phyloP scores from a whole-genome alignment of 2,113 vertebrate species.

The Cottus gobio region DNA sequence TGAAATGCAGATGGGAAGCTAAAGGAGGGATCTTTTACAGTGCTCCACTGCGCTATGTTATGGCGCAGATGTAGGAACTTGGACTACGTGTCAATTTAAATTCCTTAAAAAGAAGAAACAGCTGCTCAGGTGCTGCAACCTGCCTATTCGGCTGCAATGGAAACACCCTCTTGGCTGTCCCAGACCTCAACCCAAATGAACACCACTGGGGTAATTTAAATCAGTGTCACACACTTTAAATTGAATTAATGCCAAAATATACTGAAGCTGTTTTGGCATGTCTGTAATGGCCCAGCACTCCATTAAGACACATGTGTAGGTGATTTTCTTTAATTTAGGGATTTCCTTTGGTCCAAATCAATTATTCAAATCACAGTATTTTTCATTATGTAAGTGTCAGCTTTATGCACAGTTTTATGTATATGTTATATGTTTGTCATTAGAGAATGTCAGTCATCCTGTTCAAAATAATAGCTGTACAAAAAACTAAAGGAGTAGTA shows the following conservation, averaged over 20 bases:
- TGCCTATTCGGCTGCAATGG: conserved; percentile 39
- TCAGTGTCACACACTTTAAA: conserved; percentile 38
- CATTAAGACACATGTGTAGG: conserved; percentile 35
- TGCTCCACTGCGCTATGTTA: not conserved
- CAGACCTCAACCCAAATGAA: conserved; percentile 37
- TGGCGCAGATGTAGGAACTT: conserved; percentile 39
- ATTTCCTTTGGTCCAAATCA: conserved; percentile 40
- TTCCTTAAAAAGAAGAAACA: conserved; percentile 60
- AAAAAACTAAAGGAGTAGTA: conserved; percentile 30
- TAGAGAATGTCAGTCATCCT: not conserved
- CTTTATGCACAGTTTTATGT: conserved; percentile 1
- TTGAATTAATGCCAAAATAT: conserved; percentile 40
- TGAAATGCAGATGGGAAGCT: conserved; percentile 12
- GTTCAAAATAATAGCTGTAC: conserved; percentile 5
- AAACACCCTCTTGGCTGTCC: conserved; percentile 47
- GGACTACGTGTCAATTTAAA: conserved; percentile 63
- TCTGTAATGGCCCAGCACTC: conserved; percentile 40
- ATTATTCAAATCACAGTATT: not conserved
- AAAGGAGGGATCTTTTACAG: conserved; percentile 32
- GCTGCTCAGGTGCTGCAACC: conserved; percentile 62
- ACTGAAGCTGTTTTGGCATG: conserved; percentile 52
- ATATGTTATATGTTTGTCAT: not conserved
- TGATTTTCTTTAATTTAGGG: conserved; percentile 60
- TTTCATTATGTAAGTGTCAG: conserved; percentile 46
- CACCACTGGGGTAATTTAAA: conserved; percentile 28